phyloP scores from a whole-genome alignment of 2,113 vertebrate species.

The Turdus rufiventris region DNA sequence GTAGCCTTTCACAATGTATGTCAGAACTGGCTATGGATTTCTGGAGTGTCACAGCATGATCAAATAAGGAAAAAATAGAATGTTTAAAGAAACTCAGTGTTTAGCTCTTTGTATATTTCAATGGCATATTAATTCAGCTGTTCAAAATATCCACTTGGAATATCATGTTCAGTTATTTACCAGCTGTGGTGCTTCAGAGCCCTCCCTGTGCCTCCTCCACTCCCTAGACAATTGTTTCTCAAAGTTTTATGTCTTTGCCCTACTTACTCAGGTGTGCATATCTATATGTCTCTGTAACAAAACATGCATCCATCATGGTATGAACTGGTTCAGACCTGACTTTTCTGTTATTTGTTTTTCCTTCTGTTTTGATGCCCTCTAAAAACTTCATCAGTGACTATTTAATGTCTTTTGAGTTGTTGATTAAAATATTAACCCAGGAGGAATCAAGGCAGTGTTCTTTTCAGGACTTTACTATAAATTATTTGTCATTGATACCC shows the following conservation, averaged over 20 bases:
- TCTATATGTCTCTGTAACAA: not conserved
- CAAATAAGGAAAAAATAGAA: not conserved
- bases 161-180: not conserved
- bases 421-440: not conserved
- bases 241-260: not conserved
- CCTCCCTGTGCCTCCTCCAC: not conserved
- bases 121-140: not conserved
- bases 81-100: not conserved
- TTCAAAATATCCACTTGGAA: not conserved
- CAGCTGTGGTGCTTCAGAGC: not conserved
- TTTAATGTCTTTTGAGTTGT: not conserved
- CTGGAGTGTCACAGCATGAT: fast-evolving
- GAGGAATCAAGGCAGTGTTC: not conserved
- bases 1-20: not conserved
- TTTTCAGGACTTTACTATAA: not conserved
- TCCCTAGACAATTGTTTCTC: not conserved
- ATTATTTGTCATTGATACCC: not conserved
- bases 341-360: not conserved
- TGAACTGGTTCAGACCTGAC: not conserved
- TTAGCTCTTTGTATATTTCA: not conserved
- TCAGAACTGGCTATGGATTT: not conserved
- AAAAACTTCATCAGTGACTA: not conserved
- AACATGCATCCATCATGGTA: not conserved
- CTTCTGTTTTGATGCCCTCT: not conserved
- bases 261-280: not conserved